These are phyloP conservation scores for Campylorhamphus procurvoides DNA, from an alignment of 2,113 vertebrate species.

Conservation along the genomic window DNA sequence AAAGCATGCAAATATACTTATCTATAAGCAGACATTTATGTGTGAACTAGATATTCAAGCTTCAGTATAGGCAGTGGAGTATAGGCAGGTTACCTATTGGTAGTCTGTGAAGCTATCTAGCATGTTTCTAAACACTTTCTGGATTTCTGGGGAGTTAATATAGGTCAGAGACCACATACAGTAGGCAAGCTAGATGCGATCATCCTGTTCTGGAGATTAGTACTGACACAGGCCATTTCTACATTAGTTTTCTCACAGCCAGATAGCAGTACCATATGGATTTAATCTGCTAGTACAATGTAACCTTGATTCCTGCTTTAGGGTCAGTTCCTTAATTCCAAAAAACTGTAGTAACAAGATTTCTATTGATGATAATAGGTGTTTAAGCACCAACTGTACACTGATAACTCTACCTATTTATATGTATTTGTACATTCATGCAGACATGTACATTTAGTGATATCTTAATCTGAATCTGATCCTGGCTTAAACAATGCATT, in stretches of 20 bases:
- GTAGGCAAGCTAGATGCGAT: background rate
- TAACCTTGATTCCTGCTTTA: background rate
- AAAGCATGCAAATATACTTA: background rate
- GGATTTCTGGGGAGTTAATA: background rate
- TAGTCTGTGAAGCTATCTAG: background rate
- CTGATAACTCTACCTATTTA: background rate
- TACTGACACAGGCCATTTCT: background rate
- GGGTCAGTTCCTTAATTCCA: background rate
- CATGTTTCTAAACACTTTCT: background rate
- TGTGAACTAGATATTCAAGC: background rate
- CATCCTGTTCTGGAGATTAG: background rate
- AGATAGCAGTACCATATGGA: background rate
- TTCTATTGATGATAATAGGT: background rate
- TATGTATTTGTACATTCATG: background rate
- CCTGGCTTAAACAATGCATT: background rate
- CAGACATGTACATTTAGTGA: background rate
- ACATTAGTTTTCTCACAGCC: background rate
- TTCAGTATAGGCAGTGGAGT: background rate
- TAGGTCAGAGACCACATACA: background rate
- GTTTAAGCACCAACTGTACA: background rate
- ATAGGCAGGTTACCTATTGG: background rate
- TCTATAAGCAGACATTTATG: background rate
- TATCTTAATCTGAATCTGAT: background rate
- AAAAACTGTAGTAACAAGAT: background rate
- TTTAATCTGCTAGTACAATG: background rate